Conservation (phyloP, 2,113 vertebrate species). For the Polypterus bichir region DNA sequence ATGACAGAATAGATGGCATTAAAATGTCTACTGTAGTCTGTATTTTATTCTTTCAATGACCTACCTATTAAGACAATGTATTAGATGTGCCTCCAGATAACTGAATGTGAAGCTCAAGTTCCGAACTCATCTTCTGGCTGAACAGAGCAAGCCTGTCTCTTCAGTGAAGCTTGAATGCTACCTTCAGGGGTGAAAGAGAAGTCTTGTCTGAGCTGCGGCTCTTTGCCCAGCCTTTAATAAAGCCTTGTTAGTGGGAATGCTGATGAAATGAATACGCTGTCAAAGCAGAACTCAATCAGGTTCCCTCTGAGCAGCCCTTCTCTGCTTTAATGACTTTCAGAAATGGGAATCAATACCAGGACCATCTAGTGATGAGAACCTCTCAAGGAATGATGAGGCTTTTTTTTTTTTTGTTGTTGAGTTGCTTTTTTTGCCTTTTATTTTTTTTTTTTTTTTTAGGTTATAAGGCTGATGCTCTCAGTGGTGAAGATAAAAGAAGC, state of each 20-base stretch:
- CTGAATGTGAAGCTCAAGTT: too few relatives aligned
- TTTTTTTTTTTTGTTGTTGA: background rate
- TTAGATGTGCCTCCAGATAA: too few relatives aligned
- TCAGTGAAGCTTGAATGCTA: too few relatives aligned
- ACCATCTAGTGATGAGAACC: slow-evolving; percentile 7
- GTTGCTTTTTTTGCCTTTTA: background rate
- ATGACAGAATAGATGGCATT: too few relatives aligned
- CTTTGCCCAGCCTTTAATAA: background rate
- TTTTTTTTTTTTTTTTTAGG: background rate
- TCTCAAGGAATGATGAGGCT: background rate
- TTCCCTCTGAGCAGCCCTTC: background rate
- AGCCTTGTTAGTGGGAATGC: slow-evolving; percentile 1
- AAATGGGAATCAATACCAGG: slow-evolving; percentile 5
- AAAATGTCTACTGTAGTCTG: too few relatives aligned
- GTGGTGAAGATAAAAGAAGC: too few relatives aligned
- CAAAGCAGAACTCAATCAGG: slow-evolving; percentile 7
- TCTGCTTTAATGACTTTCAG: slow-evolving; percentile 5
- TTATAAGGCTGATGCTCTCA: background rate
- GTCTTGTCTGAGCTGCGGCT: too few relatives aligned
- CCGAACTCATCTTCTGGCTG: too few relatives aligned
- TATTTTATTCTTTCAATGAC: too few relatives aligned
- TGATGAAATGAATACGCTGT: background rate
- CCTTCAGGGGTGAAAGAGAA: too few relatives aligned
- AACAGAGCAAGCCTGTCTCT: too few relatives aligned
- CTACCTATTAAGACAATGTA: too few relatives aligned